A percentile compares a stretch with the other conserved stretches of the same genome.
phyloP scores from a whole-genome alignment of 1,140 invertebrate species.

The Eubasilissa regina region DNA sequence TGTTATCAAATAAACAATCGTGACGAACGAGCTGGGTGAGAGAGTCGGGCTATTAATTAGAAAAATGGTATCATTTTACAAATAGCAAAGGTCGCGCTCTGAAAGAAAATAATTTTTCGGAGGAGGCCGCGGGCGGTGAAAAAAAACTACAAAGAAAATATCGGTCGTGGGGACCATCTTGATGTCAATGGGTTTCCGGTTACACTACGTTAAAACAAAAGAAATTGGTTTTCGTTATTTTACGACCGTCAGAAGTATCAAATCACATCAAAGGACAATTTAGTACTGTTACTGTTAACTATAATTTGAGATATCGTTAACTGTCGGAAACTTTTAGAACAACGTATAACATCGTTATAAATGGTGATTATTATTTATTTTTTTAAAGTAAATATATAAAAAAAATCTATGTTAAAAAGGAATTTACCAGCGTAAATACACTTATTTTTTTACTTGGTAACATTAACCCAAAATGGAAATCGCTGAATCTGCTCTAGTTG shows the following conservation, averaged over 20 bases:
- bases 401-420: background rate
- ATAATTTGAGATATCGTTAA: background rate
- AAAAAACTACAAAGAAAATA: background rate
- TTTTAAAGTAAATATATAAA: background rate
- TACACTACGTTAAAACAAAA: conserved; percentile 40
- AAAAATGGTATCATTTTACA: conserved; percentile 6
- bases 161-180: background rate
- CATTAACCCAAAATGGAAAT: background rate
- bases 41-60: background rate
- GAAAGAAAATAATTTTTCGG: conserved; percentile 1
- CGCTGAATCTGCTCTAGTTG: no score
- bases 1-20: background rate
- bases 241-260: background rate
- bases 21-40: background rate
- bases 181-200: conserved; percentile 22
- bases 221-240: conserved; percentile 27
- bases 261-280: background rate
- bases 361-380: background rate
- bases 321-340: no score
- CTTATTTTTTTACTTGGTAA: background rate
- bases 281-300: background rate
- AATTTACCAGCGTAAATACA: background rate
- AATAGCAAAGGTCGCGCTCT: background rate
- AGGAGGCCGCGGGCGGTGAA: background rate
- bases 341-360: background rate